These are phyloP conservation scores for Brachyrhaphis roseni DNA, from an alignment of 2,797 vertebrate species.

Conservation along the genomic window DNA sequence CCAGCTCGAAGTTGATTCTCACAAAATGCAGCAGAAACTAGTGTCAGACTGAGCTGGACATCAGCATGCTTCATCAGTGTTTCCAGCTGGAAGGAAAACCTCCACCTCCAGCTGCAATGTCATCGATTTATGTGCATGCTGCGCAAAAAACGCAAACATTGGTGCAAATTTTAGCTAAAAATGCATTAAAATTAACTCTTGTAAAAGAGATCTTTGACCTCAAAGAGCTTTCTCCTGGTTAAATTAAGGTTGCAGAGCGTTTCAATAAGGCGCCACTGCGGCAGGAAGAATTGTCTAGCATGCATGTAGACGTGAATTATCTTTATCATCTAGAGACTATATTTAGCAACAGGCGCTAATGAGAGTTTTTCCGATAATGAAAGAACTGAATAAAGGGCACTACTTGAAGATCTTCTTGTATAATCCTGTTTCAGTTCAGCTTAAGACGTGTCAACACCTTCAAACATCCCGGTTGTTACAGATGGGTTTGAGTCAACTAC, in stretches of 20 bases:
- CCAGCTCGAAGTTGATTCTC: conserved; percentile 24
- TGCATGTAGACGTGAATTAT: not conserved
- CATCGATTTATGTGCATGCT: not conserved
- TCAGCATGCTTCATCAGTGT: conserved; percentile 30
- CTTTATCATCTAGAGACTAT: conserved; percentile 10
- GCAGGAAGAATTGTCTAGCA: conserved; percentile 10
- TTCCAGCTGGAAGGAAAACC: conserved; percentile 21
- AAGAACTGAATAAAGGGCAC: not conserved
- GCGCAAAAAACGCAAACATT: not conserved
- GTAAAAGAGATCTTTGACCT: no score
- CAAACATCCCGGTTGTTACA: not conserved
- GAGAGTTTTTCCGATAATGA: not conserved
- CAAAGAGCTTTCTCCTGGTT: no score
- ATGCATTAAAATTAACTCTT: not conserved
- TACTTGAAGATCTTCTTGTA: not conserved
- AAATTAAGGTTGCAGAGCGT: not conserved
- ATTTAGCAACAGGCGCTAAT: conserved; percentile 12
- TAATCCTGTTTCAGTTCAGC: not conserved
- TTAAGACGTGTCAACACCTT: not conserved
- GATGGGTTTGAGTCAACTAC: not conserved
- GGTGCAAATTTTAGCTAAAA: not conserved
- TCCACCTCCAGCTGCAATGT: conserved; percentile 5
- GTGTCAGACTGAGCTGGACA: conserved; percentile 40
- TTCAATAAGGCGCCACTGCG: conserved; percentile 4
- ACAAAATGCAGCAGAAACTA: conserved; percentile 31